phyloP scores from a whole-genome alignment of 2,113 vertebrate genomes.

The Desmodus rotundus region DNA sequence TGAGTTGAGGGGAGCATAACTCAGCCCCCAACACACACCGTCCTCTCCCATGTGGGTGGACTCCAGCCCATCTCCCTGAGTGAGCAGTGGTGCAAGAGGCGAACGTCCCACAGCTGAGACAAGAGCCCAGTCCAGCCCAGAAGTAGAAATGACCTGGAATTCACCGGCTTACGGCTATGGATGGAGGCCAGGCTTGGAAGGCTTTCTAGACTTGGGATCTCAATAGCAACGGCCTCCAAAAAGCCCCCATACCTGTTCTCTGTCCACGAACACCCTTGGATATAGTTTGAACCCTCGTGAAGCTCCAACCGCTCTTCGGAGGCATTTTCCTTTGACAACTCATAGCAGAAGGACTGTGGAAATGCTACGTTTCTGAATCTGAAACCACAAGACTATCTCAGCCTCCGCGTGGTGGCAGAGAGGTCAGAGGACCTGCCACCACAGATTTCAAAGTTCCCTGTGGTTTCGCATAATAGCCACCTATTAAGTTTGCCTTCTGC shows the following conservation, averaged over 20 bases:
- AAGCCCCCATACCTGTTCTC: neutral
- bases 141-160: neutral
- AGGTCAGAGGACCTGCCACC: slow-evolving; percentile 27
- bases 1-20: neutral
- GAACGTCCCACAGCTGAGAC: fast-evolving
- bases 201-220: neutral
- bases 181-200: neutral
- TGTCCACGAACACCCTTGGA: fast-evolving
- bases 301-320: fast-evolving
- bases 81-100: fast-evolving
- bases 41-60: neutral
- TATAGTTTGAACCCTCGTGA: neutral
- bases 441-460: neutral
- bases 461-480: slow-evolving; percentile 25
- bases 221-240: neutral
- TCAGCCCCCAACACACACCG: fast-evolving
- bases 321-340: neutral
- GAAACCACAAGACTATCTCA: neutral
- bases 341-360: neutral
- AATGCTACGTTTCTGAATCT: neutral
- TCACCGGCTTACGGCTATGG: too few relatives aligned
- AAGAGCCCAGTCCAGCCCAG: neutral
- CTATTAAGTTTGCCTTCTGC: slow-evolving; percentile 38
- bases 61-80: neutral
- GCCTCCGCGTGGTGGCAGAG: neutral